Base-by-base conservation (phyloP, 2,113 vertebrate genomes). In the Prietella phreatophila region DNA sequence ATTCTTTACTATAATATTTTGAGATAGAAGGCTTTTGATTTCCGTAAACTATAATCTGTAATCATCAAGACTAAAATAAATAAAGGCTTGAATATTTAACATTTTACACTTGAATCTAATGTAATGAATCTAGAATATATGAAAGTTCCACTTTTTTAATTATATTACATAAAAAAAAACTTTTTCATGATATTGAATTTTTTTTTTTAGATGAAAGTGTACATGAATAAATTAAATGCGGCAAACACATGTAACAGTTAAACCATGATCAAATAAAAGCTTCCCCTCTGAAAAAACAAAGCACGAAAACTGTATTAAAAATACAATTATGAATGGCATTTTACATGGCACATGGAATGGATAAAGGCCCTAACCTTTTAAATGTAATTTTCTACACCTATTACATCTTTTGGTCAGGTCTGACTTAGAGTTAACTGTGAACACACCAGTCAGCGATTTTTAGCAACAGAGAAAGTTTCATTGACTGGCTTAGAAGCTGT, bases 251-350 rank as follows among this genome's bases (percentile, higher is more conserved):
- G 30, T 10, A 80, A 75, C 11, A 82, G 50, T 56, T 67, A 58
- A 71, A 55, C 30, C 33, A 81, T 27, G 22, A 71, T 56, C 6
- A 25, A 20, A 80, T 80, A 42, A 56, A 1, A 27, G 17, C 8
- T 42, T 25, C 50, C 71, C 30, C 17, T 65, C 1, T 22, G 22
- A 63, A 47, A 58, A n/a, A 53, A 61, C 19, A 27, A 25, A 20
- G 8, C 30, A 85, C 47, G 33, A 76, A 61, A 78, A 65, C 9
- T 25, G 5, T 14, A 42, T 79, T 53, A 19, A 27, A 86, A 69
- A 42, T 58, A 69, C 33, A 71, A 14, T 69, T 61, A 81, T 86
- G 60, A 86, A 81, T 67, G 19, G 76, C 47, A 58, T 69, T 56
- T 69, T 33, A 39, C 36, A 80, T 86, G 58, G 42, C 10, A 36